Percentiles rank a stretch among this genome's conserved stretches.
These are phyloP conservation scores for Sarcophaga variegata DNA, from an alignment of 2,888 invertebrate genomes.

Conservation along the genomic window DNA sequence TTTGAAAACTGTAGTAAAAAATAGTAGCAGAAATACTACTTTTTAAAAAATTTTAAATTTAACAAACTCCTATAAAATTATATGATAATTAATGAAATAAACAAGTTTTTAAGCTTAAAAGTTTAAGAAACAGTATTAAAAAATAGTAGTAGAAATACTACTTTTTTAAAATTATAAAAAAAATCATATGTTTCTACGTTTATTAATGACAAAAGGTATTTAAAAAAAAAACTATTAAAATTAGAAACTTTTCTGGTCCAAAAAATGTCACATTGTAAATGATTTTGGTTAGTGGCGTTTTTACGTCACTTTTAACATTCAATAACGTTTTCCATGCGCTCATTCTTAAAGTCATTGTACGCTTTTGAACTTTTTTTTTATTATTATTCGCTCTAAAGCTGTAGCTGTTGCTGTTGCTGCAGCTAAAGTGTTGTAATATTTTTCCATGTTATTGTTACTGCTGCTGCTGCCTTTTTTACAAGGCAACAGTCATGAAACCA, in stretches of 20 bases:
- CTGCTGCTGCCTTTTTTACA: conserved; percentile 50
- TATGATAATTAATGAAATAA: no score
- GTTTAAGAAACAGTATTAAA: no score
- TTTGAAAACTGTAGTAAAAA: no score
- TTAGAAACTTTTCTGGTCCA: not conserved
- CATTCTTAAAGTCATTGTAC: conserved; percentile 66
- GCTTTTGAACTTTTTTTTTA: conserved; percentile 68
- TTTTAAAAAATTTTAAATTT: no score
- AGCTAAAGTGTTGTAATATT: conserved; percentile 35
- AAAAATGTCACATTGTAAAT: not conserved
- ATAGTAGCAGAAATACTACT: no score
- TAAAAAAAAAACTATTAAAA: not conserved
- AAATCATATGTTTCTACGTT: no score
- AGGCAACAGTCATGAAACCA: conserved; percentile 51
- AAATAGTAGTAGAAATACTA: no score
- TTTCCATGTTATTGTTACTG: not conserved
- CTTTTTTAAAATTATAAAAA: no score
- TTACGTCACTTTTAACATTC: not conserved
- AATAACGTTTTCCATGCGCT: conserved; percentile 12
- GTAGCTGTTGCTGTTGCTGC: not conserved
- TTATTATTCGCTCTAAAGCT: not conserved
- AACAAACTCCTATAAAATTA: no score
- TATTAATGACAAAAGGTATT: conserved; percentile 43
- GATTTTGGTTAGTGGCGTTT: not conserved
- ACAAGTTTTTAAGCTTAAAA: no score